A percentile compares a stretch with the other conserved stretches of the same genome.
Evolutionary conservation across 2,888 invertebrate species (phyloP).

Genomic region (Cephonodes hylas): DNA sequence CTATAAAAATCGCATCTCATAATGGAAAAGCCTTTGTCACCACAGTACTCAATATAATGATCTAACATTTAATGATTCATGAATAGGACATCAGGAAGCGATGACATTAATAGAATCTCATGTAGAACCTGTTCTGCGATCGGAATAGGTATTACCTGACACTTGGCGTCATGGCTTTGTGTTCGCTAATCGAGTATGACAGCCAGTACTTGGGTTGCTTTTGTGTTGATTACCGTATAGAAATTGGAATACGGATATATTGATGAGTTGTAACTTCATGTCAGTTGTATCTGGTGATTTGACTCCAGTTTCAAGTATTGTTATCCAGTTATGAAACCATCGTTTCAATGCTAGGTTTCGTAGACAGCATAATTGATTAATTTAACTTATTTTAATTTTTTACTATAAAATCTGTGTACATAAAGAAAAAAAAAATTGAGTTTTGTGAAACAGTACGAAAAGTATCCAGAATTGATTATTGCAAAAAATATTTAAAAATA

Average conservation of each 20-base stretch:
- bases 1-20: too few species aligned
- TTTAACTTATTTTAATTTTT: too few species aligned
- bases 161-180: not conserved
- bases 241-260: not conserved
- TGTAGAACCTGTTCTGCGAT: constrained; percentile 6
- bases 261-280: not conserved
- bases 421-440: too few species aligned
- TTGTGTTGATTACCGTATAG: not conserved
- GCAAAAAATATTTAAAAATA: too few species aligned
- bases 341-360: too few species aligned
- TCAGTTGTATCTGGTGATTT: not conserved
- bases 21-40: too few species aligned
- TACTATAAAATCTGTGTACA: too few species aligned
- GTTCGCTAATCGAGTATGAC: not conserved
- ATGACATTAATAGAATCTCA: constrained; percentile 10
- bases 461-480: too few species aligned
- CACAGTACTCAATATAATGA: too few species aligned
- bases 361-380: too few species aligned
- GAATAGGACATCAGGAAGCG: constrained; percentile 10
- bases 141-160: not conserved
- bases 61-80: not conserved
- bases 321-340: too few species aligned
- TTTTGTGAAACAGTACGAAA: too few species aligned
- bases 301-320: not conserved
- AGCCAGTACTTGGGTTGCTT: not conserved